A percentile compares a stretch with the other conserved stretches of the same genome.
Evolutionary conservation across 2,888 invertebrate species (phyloP).

Genomic region (Thyatira batis): DNA sequence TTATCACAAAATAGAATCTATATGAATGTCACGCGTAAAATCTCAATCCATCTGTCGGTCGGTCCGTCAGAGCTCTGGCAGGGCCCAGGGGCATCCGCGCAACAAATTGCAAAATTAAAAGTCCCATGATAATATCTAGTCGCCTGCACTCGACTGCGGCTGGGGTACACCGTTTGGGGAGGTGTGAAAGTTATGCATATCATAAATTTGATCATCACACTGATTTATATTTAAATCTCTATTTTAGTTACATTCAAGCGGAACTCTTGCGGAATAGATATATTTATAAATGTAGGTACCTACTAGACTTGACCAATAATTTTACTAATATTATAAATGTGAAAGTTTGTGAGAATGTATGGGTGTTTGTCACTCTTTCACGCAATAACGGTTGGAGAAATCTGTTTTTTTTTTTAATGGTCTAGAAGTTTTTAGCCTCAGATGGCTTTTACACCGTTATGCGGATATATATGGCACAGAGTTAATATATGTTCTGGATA

Average conservation of each 20-base stretch:
- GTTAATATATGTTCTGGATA: no score
- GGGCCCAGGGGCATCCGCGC: constrained; percentile 36
- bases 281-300: no score
- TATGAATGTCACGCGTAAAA: constrained; percentile 49
- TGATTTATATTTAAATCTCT: background rate
- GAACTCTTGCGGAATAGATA: background rate
- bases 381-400: no score
- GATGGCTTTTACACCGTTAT: no score
- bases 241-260: background rate
- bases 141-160: background rate
- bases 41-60: constrained; percentile 54
- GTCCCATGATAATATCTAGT: constrained; percentile 63
- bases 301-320: no score
- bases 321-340: no score
- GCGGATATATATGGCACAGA: no score
- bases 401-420: no score
- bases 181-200: background rate
- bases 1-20: constrained; percentile 62
- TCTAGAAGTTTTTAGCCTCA: no score
- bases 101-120: constrained; percentile 79
- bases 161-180: constrained; percentile 1
- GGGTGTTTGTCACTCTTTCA: no score
- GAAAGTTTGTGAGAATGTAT: no score
- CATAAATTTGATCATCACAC: background rate
- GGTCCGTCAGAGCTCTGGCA: constrained; percentile 22